Base-by-base conservation (phyloP, 2,888 invertebrate genomes). In the Diploptera punctata region DNA sequence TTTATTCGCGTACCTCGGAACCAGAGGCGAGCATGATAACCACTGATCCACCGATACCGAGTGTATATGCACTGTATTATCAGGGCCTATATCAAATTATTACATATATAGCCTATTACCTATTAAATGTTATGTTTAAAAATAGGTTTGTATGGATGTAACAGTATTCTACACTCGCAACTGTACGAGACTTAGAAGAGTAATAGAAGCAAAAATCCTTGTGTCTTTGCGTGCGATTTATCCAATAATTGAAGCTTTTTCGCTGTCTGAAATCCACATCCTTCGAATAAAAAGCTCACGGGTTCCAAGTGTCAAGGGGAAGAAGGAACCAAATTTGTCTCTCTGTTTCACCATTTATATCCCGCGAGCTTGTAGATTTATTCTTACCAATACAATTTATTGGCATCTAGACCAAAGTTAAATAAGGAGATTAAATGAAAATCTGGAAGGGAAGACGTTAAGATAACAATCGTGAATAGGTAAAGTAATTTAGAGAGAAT, bases 361-460 rank as follows among this genome's bases (percentile, higher is more conserved):
- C 18, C 26, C 26, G 16, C 26, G 18, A n/a, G 24, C 21, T 26
- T 47, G 18, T 5, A 68, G 61, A 61, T 68, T 72, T 72, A 68
- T 62, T 43, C 67, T 62, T 62, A 69, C 73, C 75, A 73, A 75
- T 75, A 75, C 69, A 75, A 71, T 75, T 73, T 75, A 75, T 75
- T 73, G 75, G 75, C 75, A 75, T 74, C 71, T 70, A 52, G 71
- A 29, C 68, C 67, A 47, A 57, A 67, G 62, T 68, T 72, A 70
- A 74, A 74, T 68, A 69, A n/a, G 70, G 68, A 75, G 74, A 75
- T 73, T 75, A 73, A 73, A 72, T 73, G 74, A 73, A 65, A 57
- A 4, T 26, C 24, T 65, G 65, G 26, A 65, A 47, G 24, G 29
- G 44, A 65, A 65, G 65, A 19, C 29, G 44, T 21, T 47, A 65